These are phyloP conservation scores for Otolemur crassicaudatus DNA, from an alignment of 2,797 vertebrate species.

Conservation along the genomic window DNA sequence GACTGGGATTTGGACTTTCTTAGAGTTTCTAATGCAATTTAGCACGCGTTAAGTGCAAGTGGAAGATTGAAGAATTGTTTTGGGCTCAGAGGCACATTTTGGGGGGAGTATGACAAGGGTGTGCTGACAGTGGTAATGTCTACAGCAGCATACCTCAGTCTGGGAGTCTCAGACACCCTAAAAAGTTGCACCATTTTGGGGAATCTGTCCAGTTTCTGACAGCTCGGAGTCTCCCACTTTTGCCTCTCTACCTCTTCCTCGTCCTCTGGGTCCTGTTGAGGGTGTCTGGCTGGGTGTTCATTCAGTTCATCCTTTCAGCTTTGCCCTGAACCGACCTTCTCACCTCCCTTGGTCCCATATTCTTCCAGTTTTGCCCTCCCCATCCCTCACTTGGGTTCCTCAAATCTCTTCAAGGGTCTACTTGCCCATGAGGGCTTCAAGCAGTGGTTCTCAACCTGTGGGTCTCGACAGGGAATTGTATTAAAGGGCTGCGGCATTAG, in stretches of 20 bases:
- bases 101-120: not conserved
- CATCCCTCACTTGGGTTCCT: not conserved
- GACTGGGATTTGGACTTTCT: not conserved
- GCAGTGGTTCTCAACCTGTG: too few relatives aligned
- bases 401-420: too few relatives aligned
- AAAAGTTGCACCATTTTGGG: too few relatives aligned
- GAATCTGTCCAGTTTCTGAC: not conserved
- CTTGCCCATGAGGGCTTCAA: not conserved
- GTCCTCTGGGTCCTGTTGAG: not conserved
- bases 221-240: fast-evolving
- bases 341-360: too few relatives aligned
- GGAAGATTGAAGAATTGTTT: not conserved
- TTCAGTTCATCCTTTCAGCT: not conserved
- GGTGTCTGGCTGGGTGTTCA: not conserved
- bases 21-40: not conserved
- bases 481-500: too few relatives aligned
- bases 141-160: not conserved
- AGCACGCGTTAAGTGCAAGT: not conserved
- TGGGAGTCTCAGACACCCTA: not conserved
- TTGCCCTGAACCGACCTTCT: not conserved
- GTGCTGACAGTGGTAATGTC: not conserved
- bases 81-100: not conserved
- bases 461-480: too few relatives aligned
- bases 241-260: not conserved
- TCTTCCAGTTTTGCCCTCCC: not conserved